Conservation (phyloP, 2,888 invertebrate species). For the Tyria jacobaeae region DNA sequence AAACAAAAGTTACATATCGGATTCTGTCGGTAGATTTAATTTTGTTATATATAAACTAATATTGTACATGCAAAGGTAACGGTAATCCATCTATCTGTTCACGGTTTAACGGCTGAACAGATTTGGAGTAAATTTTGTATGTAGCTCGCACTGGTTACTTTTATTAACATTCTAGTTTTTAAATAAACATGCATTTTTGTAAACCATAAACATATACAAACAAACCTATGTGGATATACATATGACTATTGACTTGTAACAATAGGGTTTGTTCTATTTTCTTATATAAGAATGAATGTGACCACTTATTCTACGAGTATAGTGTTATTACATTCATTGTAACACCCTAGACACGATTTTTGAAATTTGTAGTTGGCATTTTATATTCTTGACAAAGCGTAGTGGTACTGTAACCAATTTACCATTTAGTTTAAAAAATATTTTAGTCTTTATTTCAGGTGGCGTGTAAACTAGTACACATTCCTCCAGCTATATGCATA, state of each 20-base stretch:
- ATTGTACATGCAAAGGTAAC: too few relatives aligned
- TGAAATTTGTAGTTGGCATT: constrained; percentile 26
- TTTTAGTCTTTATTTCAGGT: neutral
- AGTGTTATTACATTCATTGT: constrained; percentile 13
- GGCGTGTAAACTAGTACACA: neutral
- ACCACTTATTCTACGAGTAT: neutral
- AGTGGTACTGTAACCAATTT: neutral
- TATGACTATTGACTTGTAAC: neutral
- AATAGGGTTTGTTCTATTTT: neutral
- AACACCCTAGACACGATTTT: constrained; percentile 15
- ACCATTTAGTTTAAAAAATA: neutral
- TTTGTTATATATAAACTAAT: too few relatives aligned
- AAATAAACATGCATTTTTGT: neutral
- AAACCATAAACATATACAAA: neutral
- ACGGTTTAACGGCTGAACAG: too few relatives aligned
- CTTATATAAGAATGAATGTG: neutral
- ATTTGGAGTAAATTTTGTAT: too few relatives aligned
- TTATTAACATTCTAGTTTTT: too few relatives aligned
- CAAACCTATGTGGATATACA: neutral
- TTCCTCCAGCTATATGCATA: too few relatives aligned
- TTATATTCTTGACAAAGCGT: constrained; percentile 21
- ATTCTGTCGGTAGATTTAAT: too few relatives aligned
- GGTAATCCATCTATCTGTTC: too few relatives aligned
- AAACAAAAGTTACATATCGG: too few relatives aligned
- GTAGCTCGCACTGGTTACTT: too few relatives aligned